A percentile compares a stretch with the other conserved stretches of the same genome.
Evolutionary conservation across 2,797 vertebrate genomes (phyloP).

Genomic region (Falco rusticolus): DNA sequence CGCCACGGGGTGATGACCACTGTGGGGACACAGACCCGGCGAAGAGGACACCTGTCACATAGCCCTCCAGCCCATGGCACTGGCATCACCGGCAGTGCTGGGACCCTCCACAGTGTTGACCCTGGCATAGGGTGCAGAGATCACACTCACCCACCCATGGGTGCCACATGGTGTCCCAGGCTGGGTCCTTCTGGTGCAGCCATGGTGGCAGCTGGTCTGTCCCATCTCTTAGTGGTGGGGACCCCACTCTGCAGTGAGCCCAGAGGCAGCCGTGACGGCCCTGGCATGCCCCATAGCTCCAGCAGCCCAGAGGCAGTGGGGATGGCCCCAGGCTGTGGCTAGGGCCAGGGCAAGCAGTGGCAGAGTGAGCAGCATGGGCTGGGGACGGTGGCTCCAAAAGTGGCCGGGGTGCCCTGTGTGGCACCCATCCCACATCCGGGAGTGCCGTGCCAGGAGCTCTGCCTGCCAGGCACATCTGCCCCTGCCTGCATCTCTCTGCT

Average conservation of each 20-base stretch:
- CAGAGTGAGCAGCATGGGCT: fast-evolving
- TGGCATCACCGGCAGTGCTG: neutral
- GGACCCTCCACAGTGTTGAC: fast-evolving
- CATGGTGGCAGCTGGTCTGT: neutral
- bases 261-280: too few relatives aligned
- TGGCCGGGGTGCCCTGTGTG: neutral
- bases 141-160: neutral
- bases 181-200: neutral
- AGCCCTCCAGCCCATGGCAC: neutral
- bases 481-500: neutral
- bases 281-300: fast-evolving
- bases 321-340: neutral
- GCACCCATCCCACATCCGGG: neutral
- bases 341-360: neutral
- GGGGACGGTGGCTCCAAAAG: neutral
- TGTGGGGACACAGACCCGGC: fast-evolving
- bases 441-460: neutral
- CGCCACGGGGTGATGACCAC: neutral
- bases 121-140: neutral
- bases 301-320: fast-evolving
- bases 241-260: neutral
- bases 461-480: neutral
- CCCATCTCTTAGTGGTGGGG: neutral
- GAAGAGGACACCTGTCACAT: neutral
- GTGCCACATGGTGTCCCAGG: neutral